Evolutionary conservation across 2,888 invertebrate genomes (phyloP).

Genomic region (Cistogaster globosa): DNA sequence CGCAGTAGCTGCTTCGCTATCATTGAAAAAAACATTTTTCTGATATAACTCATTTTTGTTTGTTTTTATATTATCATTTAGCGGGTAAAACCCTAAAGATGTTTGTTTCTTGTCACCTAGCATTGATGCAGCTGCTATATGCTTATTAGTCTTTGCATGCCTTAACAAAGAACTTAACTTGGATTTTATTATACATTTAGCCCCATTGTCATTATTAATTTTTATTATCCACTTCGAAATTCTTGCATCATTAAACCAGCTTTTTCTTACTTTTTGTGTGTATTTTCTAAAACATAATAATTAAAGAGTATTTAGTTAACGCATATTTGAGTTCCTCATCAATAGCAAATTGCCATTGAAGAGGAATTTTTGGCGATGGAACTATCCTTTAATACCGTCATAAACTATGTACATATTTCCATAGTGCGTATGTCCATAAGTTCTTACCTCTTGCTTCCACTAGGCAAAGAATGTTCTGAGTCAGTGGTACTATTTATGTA

Average conservation of each 20-base stretch:
- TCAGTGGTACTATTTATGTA: background rate
- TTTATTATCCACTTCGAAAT: too few relatives aligned
- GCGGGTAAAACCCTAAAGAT: background rate
- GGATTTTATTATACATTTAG: background rate
- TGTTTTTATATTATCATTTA: background rate
- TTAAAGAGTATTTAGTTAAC: background rate
- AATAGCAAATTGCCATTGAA: too few relatives aligned
- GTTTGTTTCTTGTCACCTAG: background rate
- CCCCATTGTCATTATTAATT: background rate
- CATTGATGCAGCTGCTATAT: background rate
- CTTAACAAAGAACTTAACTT: background rate
- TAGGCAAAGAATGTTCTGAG: background rate
- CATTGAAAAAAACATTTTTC: conserved; percentile 9
- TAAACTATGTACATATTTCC: too few relatives aligned
- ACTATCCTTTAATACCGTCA: too few relatives aligned
- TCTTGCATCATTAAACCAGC: conserved; percentile 3
- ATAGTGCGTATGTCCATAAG: background rate
- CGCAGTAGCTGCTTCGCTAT: background rate
- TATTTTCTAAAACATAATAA: conserved; percentile 2
- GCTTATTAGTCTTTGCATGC: background rate
- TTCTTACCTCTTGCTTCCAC: background rate
- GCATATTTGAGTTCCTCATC: too few relatives aligned
- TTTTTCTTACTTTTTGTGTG: conserved; percentile 9
- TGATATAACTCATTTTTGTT: background rate
- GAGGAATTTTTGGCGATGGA: too few relatives aligned